Base-by-base conservation (phyloP, 2,888 invertebrate genomes). In the Synanthedon vespiformis region DNA sequence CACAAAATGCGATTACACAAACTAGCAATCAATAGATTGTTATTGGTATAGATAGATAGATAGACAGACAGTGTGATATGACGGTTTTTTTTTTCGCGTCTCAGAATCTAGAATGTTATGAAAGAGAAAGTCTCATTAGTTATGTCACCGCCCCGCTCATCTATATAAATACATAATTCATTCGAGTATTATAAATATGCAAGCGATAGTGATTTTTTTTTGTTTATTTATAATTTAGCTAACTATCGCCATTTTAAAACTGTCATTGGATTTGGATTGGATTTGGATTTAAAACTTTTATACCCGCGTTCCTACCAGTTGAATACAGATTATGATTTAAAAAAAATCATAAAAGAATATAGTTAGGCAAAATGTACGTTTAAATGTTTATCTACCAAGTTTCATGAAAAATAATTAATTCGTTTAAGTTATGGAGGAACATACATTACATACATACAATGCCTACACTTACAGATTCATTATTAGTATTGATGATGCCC, bases 121-220 rank as follows among this genome's bases (percentile, higher is more conserved):
- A 61, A 64, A 69, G 69, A 59, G 70, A 69, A 70, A 69, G 70
- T 59, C 6, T 14, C 55, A 55, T 44, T 51, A 49, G 57, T 61
- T 62, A 61, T 57, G 59, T 63, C 56, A 64, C 27, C 16, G 48
- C 2, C 48, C 2, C 12, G 22, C 11, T 47, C 13, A 52, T 52
- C 41, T 52, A 49, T 27, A 53, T 53, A n/a, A n/a, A n/a, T n/a
- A 51, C 51, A 48, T 51, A 53, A 51, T 51, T 50, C 44, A 50
- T 41, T 16, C 12, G 16, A 16, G 14, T 40, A 44, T 16, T 16
- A 16, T 44, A 12, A n/a, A 44, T 44, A 48, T 48, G 14, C 22
- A 48, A 18, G 18, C 18, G 12, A 16, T 16, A 2, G 16, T 22
- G 18, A 1, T 48, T 16, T 48, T 16, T 48, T n/a, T 48, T 48